A percentile compares a stretch with the other conserved stretches of the same genome.
These are phyloP conservation scores for Notarius lentiginosus DNA, from an alignment of 2,113 vertebrate genomes.

Conservation along the genomic window DNA sequence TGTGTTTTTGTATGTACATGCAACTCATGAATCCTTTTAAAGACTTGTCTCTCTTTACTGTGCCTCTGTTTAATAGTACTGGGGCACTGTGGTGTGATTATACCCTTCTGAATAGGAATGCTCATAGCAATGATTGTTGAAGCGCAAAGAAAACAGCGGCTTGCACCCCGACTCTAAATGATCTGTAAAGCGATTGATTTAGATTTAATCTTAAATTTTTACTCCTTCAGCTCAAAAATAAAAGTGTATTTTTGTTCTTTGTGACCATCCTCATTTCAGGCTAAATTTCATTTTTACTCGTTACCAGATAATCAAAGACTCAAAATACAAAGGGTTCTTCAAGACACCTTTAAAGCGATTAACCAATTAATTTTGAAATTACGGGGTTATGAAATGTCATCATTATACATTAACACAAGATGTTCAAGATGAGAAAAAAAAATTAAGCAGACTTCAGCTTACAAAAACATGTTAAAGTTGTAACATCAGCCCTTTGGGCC, in stretches of 20 bases:
- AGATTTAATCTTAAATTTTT: not conserved
- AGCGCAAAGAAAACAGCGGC: not conserved
- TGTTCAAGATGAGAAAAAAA: too few species aligned
- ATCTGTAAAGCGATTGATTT: not conserved
- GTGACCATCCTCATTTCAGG: not conserved
- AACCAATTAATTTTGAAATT: too few species aligned
- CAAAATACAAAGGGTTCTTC: not conserved
- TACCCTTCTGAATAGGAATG: not conserved
- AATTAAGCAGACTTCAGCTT: too few species aligned
- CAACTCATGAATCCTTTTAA: constrained; percentile 18
- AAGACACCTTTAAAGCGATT: not conserved
- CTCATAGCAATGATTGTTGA: not conserved
- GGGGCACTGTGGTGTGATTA: not conserved
- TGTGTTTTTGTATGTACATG: not conserved
- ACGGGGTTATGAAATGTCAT: too few species aligned
- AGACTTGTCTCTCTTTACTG: not conserved
- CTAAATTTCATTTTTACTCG: not conserved
- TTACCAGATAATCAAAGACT: not conserved
- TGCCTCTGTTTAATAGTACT: not conserved
- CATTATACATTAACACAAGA: too few species aligned
- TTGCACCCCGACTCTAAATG: not conserved
- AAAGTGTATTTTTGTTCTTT: not conserved
- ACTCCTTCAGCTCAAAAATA: not conserved
- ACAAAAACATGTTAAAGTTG: too few species aligned
- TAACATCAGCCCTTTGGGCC: too few species aligned